phyloP scores from a whole-genome alignment of 2,797 vertebrate genomes.

The Chloroceryle amazona region DNA sequence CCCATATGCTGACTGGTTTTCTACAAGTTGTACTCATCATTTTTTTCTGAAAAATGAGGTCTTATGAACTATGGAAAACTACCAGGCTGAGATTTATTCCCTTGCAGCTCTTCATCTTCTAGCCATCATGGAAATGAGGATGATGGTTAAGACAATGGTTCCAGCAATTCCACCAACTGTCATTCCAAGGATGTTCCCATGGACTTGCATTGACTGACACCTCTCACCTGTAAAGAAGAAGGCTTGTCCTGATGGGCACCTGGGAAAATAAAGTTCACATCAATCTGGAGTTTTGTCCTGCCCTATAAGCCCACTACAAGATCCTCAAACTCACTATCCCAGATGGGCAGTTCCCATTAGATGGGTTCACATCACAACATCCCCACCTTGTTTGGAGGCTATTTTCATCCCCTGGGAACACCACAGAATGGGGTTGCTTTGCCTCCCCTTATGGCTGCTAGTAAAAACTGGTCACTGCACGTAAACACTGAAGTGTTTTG shows the following conservation, averaged over 20 bases:
- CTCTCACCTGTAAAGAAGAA: slow-evolving; percentile 84
- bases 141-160: slow-evolving; percentile 76
- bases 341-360: not conserved
- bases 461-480: not conserved
- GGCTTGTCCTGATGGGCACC: slow-evolving; percentile 84
- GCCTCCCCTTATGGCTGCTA: not conserved
- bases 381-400: not conserved
- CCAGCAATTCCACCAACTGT: slow-evolving; percentile 79
- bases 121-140: slow-evolving; percentile 77
- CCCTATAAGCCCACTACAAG: not conserved
- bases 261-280: slow-evolving; percentile 54
- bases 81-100: not conserved
- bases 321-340: not conserved
- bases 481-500: not conserved
- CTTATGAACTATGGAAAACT: not conserved
- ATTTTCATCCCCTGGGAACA: not conserved
- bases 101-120: slow-evolving; percentile 43
- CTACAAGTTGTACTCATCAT: not conserved
- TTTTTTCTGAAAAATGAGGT: not conserved
- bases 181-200: slow-evolving; percentile 81
- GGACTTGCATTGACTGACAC: slow-evolving; percentile 83
- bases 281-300: not conserved
- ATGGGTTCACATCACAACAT: not conserved
- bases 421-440: not conserved
- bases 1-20: not conserved